Evolutionary conservation across 2,113 vertebrate genomes (phyloP).

Genomic region (Bubo bubo): DNA sequence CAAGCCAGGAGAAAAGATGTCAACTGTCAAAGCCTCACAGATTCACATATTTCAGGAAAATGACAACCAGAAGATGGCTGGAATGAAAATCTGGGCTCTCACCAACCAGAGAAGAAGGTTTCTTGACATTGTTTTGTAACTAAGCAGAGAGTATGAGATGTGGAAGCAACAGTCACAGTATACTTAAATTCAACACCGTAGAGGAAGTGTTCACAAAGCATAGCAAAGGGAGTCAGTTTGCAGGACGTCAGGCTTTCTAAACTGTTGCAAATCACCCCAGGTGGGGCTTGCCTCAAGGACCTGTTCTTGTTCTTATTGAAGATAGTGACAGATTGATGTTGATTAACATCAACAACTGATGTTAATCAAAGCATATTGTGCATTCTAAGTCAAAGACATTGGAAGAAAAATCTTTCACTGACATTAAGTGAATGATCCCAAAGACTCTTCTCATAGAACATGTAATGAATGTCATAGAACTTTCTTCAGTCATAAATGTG

Average conservation of each 20-base stretch:
- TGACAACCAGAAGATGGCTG: not conserved
- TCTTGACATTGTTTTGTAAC: not conserved
- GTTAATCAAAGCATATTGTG: not conserved
- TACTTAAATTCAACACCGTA: not conserved
- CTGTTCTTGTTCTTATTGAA: not conserved
- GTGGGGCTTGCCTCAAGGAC: not conserved
- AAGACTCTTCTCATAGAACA: not conserved
- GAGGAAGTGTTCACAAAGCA: not conserved
- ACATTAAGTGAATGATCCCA: not conserved
- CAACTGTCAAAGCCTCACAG: not conserved
- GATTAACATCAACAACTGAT: not conserved
- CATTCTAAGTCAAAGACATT: not conserved
- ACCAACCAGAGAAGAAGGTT: not conserved
- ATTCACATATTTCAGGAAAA: not conserved
- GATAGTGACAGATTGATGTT: not conserved
- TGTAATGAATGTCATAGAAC: too few relatives aligned
- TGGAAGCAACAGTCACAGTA: not conserved
- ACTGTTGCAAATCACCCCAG: not conserved
- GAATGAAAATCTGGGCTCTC: not conserved
- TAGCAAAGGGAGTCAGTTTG: not conserved
- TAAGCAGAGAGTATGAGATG: not conserved
- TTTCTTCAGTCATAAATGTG: rapidly evolving
- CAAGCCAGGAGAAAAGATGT: not conserved
- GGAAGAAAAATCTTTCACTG: not conserved
- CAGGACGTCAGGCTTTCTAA: not conserved